These are phyloP conservation scores for Emydoidea blandingii DNA, from an alignment of 2,797 vertebrate genomes.

Conservation along the genomic window DNA sequence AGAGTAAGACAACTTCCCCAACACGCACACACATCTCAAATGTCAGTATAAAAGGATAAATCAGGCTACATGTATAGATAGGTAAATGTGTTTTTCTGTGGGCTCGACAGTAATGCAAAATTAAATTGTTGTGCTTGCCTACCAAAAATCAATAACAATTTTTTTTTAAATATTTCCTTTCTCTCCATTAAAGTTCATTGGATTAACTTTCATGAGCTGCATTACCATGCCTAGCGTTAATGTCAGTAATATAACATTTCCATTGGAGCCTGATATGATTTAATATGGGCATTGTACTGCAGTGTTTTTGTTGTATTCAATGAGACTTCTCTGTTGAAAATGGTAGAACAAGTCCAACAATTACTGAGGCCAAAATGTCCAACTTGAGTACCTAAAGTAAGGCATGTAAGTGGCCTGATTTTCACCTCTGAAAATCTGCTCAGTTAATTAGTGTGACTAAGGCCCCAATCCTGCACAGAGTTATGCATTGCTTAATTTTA, in stretches of 20 bases:
- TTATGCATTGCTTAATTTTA: neutral
- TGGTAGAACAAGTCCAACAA: neutral
- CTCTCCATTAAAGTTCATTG: neutral
- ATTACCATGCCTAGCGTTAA: neutral
- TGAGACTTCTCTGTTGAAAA: conserved; percentile 1
- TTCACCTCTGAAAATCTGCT: neutral
- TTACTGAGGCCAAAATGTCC: neutral
- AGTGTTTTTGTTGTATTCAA: neutral
- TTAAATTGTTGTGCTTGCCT: neutral
- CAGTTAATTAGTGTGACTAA: neutral
- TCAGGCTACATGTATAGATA: neutral
- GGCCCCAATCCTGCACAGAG: neutral
- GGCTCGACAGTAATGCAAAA: neutral
- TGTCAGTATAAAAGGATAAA: fast-evolving
- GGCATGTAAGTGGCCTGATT: neutral
- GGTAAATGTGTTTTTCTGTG: neutral
- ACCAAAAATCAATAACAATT: neutral
- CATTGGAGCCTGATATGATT: neutral
- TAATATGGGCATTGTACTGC: neutral
- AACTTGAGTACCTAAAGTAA: neutral
- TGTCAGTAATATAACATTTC: neutral
- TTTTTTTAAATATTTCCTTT: neutral
- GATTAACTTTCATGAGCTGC: neutral
- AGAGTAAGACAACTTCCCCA: neutral
- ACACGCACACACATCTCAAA: neutral